These are phyloP conservation scores for Campylomormyrus tamandua DNA, from an alignment of 2,113 vertebrate genomes.

Conservation along the genomic window DNA sequence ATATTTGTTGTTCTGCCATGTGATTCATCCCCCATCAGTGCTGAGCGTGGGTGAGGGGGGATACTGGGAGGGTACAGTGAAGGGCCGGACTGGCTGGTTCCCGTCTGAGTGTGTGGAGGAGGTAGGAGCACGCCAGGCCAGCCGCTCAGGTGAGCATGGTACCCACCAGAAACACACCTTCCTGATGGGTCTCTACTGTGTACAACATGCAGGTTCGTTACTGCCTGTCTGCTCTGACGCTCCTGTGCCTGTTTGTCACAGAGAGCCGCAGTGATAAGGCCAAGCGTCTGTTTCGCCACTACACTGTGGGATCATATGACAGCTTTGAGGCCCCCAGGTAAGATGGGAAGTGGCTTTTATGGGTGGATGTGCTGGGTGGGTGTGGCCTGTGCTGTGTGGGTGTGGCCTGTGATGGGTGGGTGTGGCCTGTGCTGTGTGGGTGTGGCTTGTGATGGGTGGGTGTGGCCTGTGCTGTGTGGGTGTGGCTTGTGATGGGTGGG, in stretches of 20 bases:
- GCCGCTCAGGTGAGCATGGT: slow-evolving; percentile 68
- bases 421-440: background rate
- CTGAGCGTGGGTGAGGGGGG: slow-evolving; percentile 85
- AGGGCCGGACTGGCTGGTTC: slow-evolving; percentile 84
- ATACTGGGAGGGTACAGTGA: slow-evolving; percentile 87
- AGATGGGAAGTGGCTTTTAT: slow-evolving; percentile 27
- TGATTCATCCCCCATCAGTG: slow-evolving; percentile 56
- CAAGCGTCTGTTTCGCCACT: slow-evolving; percentile 84
- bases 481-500: background rate
- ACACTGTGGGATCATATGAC: slow-evolving; percentile 89
- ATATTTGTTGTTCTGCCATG: background rate
- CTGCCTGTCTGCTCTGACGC: background rate
- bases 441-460: background rate
- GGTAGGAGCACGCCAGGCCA: slow-evolving; percentile 76
- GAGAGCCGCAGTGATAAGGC: slow-evolving; percentile 85
- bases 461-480: background rate
- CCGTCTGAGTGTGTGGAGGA: slow-evolving; percentile 88
- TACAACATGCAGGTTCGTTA: background rate
- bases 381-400: background rate
- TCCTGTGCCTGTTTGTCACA: slow-evolving; percentile 49
- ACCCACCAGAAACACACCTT: background rate
- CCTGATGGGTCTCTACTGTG: background rate
- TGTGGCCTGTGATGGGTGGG: background rate
- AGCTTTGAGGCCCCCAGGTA: slow-evolving; percentile 89
- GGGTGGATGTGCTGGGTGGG: background rate